A percentile compares a stretch with the other conserved stretches of the same genome.
These are phyloP conservation scores for Ophonus ardosiacus DNA, from an alignment of 2,888 invertebrate genomes.

Conservation along the genomic window DNA sequence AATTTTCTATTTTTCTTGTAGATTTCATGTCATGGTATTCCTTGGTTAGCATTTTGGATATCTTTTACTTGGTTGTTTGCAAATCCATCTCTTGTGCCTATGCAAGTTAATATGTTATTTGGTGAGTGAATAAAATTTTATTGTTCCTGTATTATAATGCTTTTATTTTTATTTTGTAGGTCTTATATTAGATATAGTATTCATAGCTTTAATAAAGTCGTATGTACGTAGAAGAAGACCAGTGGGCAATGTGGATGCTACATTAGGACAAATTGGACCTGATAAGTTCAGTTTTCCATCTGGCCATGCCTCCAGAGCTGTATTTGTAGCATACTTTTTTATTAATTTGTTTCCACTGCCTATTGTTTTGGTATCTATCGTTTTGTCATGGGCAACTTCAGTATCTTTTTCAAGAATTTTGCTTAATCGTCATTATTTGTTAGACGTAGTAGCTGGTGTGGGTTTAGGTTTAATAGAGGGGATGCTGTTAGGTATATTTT, in stretches of 20 bases:
- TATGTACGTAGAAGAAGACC: conserved; percentile 88
- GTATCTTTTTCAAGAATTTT: conserved; percentile 89
- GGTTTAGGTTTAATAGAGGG: conserved; percentile 86
- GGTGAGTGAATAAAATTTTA: conserved; percentile 78
- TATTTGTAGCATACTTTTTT: conserved; percentile 86
- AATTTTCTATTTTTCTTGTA: conserved; percentile 72
- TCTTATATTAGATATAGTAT: conserved; percentile 87
- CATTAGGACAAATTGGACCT: conserved; percentile 84
- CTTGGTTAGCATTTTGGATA: conserved; percentile 89
- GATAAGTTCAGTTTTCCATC: conserved; percentile 97
- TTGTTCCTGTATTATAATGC: conserved; percentile 35
- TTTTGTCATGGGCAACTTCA: conserved; percentile 86
- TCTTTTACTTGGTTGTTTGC: conserved; percentile 88
- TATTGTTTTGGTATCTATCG: conserved; percentile 79
- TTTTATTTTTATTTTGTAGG: conserved; percentile 79
- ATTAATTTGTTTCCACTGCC: conserved; percentile 81
- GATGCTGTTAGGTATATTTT: conserved; percentile 81
- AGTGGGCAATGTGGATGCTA: conserved; percentile 79
- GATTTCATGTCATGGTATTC: conserved; percentile 93
- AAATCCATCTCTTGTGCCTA: conserved; percentile 83
- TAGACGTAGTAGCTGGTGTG: conserved; percentile 89
- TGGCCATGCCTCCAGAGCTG: conserved; percentile 93
- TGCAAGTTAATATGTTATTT: conserved; percentile 91
- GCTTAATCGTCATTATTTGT: conserved; percentile 90
- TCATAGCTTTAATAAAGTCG: conserved; percentile 88